These are phyloP conservation scores for Lampropteryx suffumata DNA, from an alignment of 2,888 invertebrate genomes.

Conservation along the genomic window DNA sequence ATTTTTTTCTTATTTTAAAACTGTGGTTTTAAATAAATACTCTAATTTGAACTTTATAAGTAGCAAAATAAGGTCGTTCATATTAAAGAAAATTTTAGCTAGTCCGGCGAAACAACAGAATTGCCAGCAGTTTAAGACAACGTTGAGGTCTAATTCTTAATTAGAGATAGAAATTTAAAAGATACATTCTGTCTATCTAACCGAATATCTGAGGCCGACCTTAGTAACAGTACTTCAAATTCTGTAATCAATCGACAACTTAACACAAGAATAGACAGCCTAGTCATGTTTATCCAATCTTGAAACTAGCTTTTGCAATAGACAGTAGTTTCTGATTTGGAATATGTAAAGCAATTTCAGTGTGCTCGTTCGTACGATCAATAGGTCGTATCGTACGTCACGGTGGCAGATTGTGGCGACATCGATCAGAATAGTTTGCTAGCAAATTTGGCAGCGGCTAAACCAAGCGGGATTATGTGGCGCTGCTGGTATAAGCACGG, in stretches of 20 bases:
- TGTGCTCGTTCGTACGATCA: conserved; percentile 41
- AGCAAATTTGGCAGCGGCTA: conserved; percentile 69
- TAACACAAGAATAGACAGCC: not conserved
- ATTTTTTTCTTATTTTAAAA: too few relatives aligned
- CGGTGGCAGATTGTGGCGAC: conserved; percentile 62
- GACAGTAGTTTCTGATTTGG: conserved; percentile 15
- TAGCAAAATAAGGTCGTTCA: too few relatives aligned
- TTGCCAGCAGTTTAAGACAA: too few relatives aligned
- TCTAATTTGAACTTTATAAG: too few relatives aligned
- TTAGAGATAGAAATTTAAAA: too few relatives aligned
- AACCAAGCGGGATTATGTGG: conserved; percentile 58
- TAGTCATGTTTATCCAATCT: conserved; percentile 7
- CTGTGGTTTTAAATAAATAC: too few relatives aligned
- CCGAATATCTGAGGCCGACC: too few relatives aligned
- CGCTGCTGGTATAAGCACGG: conserved; percentile 34
- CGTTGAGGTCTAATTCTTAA: too few relatives aligned
- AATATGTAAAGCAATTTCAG: conserved; percentile 27
- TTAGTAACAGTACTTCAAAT: too few relatives aligned
- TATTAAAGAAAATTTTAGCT: too few relatives aligned
- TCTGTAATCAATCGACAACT: not conserved
- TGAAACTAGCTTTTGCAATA: conserved; percentile 11
- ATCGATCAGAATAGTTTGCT: conserved; percentile 67
- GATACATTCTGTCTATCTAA: too few relatives aligned
- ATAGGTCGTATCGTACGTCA: conserved; percentile 52
- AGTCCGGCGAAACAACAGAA: too few relatives aligned